Base-by-base conservation (phyloP, 2,113 vertebrate genomes). In the Toxostoma redivivum region DNA sequence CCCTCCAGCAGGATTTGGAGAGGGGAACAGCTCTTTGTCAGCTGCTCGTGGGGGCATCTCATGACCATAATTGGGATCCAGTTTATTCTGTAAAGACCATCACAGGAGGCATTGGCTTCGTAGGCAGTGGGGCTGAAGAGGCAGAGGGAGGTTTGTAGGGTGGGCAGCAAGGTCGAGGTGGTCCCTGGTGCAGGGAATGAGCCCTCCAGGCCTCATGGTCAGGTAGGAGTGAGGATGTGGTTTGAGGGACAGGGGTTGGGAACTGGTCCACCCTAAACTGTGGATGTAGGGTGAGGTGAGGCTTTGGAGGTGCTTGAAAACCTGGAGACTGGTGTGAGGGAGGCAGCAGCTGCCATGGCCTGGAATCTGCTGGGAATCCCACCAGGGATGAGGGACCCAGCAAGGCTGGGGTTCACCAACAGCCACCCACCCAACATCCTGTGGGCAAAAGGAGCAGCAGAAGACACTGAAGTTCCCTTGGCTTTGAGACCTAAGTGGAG, bases 71-170 rank as follows among this genome's bases (percentile, higher is more conserved):
- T 4, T 33, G 79, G 48, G 60, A 54, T 65, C 11, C 42, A 3
- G 1, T 86, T 73, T 71, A 5, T 83, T n/a, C n/a, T 50, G 1
- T 54, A 47, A 70, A 2, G 20, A 31, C 70, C 86, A 45, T 51
- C 81, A 22, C 27, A 57, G 90, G 14, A 79, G 86, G 37, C 3
- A 0, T 44, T 11, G 20, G 85, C 81, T 58, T 37, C 3, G 0
- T 25, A 54, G 66, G 58, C 79, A 44, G 47, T 38, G 65, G 78
- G 61, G 57, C 50, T 86, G 81, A 73, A 80, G 85, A 83, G 79
- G 79, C 81, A 93, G 71, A 67, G 71, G 79, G 92, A 78, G 81
- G 87, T 77, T 83, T 80, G 78, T 44, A 44, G 79, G 71, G 60
- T 86, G 94, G 61, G 62, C 67, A 28, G 2, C 38, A 10, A 47